Conservation (phyloP, 2,797 vertebrate genomes). For the Otolemur crassicaudatus region DNA sequence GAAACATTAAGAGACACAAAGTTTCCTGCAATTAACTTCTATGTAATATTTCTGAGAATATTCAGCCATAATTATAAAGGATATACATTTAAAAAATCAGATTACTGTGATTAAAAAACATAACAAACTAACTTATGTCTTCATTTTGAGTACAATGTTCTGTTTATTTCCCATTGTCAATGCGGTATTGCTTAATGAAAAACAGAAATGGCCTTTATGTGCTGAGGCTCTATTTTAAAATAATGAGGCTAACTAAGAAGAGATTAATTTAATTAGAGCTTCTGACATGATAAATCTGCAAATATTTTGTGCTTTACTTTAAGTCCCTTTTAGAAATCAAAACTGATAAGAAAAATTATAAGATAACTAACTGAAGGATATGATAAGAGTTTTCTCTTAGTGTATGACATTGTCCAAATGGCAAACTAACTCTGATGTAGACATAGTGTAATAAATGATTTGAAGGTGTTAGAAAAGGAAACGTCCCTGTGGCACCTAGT, state of each 20-base stretch:
- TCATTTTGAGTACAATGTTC: slow-evolving; percentile 63
- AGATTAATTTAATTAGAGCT: slow-evolving; percentile 70
- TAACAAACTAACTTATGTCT: slow-evolving; percentile 58
- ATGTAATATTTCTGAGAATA: slow-evolving; percentile 34
- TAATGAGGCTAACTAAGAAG: slow-evolving; percentile 72
- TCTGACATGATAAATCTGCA: slow-evolving; percentile 68
- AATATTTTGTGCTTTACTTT: slow-evolving; percentile 58
- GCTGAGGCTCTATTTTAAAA: slow-evolving; percentile 71
- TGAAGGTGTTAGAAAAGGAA: background rate
- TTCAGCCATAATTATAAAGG: slow-evolving; percentile 65
- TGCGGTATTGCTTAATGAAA: slow-evolving; percentile 71
- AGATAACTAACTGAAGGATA: background rate
- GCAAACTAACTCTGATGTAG: background rate
- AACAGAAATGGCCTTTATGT: slow-evolving; percentile 76
- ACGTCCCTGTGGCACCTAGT: background rate
- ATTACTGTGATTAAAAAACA: slow-evolving; percentile 66
- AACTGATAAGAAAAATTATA: background rate
- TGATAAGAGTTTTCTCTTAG: background rate
- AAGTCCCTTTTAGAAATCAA: background rate
- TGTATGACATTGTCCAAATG: background rate
- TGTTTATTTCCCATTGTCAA: slow-evolving; percentile 46
- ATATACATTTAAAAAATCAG: slow-evolving; percentile 77
- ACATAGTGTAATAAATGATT: background rate
- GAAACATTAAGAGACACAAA: slow-evolving; percentile 57
- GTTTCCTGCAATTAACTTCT: slow-evolving; percentile 72